These are phyloP conservation scores for Carollia perspicillata DNA, from an alignment of 2,113 vertebrate genomes.

Conservation along the genomic window DNA sequence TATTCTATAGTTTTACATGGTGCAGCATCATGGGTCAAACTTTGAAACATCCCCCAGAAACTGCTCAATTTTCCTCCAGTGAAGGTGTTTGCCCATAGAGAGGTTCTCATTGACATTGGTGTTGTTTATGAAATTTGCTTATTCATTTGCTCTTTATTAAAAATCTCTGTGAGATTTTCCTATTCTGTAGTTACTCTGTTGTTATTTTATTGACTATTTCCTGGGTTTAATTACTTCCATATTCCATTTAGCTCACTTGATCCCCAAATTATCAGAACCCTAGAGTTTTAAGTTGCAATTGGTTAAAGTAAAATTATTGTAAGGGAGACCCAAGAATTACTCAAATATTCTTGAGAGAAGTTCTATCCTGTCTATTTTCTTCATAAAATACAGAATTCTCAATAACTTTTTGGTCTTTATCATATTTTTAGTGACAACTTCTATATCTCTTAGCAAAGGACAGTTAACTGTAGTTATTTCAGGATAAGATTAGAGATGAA, in stretches of 20 bases:
- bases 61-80: background rate
- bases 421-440: background rate
- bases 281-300: background rate
- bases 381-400: background rate
- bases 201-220: background rate
- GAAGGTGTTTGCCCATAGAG: background rate
- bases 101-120: background rate
- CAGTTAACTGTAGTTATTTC: background rate
- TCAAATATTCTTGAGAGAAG: background rate
- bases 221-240: constrained; percentile 35
- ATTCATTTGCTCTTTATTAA: background rate
- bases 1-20: background rate
- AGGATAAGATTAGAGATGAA: background rate
- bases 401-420: background rate
- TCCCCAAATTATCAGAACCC: background rate
- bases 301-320: background rate
- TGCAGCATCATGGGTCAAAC: background rate
- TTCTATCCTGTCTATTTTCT: background rate
- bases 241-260: background rate
- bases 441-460: background rate
- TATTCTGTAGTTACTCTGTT: background rate
- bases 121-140: background rate
- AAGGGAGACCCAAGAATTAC: background rate
- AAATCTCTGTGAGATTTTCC: background rate
- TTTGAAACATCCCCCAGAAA: background rate